phyloP scores from a whole-genome alignment of 2,113 vertebrate species.

The Tachysurus vachellii region DNA sequence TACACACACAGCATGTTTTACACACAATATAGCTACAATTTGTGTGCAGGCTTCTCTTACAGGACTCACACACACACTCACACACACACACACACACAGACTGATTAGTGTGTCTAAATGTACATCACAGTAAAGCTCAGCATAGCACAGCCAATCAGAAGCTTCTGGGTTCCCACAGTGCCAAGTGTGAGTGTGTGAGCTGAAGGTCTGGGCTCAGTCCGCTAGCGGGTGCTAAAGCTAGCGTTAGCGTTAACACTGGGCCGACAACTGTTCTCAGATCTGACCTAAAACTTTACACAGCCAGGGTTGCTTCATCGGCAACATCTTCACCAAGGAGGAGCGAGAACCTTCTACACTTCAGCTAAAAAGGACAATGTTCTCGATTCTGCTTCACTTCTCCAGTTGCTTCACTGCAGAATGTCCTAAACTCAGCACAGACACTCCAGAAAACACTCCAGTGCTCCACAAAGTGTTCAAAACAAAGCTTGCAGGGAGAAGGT shows the following conservation, averaged over 20 bases:
- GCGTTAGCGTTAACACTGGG: not conserved
- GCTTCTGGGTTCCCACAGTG: not conserved
- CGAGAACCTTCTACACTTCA: conserved; percentile 6
- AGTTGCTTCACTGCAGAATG: not conserved
- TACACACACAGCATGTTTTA: not conserved
- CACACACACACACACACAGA: conserved; percentile 3
- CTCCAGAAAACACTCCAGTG: too few species aligned
- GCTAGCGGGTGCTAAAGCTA: not conserved
- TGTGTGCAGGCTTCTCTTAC: too few species aligned
- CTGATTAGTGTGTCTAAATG: not conserved
- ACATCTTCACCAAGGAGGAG: conserved; percentile 67
- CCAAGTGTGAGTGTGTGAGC: not conserved
- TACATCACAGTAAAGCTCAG: not conserved
- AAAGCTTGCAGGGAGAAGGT: not conserved
- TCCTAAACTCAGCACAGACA: not conserved
- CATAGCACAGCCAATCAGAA: not conserved
- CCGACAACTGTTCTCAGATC: conserved; percentile 17
- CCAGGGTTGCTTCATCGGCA: conserved; percentile 80
- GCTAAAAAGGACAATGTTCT: not conserved
- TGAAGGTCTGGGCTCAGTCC: conserved; percentile 7
- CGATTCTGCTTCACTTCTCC: conserved; percentile 19
- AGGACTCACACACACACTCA: not conserved
- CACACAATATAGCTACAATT: not conserved
- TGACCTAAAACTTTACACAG: conserved; percentile 80
- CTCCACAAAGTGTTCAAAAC: not conserved